Evolutionary conservation across 2,888 invertebrate species (phyloP), one percentile per base, ranked within the genome.

Genomic region (Leucoma salicis): DNA sequence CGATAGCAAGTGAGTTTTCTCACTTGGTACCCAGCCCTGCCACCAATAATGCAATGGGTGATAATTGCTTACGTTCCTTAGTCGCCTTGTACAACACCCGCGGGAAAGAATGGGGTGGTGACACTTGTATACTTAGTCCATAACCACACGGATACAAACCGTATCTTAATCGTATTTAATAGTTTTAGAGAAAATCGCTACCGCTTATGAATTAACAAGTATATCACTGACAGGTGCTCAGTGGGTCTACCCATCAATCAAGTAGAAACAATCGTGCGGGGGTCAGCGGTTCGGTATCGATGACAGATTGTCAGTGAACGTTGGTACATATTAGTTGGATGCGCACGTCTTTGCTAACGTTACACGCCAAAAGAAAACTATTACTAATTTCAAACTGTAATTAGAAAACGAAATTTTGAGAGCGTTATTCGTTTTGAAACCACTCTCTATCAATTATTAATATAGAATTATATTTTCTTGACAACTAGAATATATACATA

Each of bases 291-390:
- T 64, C 57, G 57, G 63, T 60, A 66, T 61, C 65, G 74, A 73
- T 74, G 76, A 77, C 76, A 76, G 76, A 72, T 74, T 64, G 76
- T 73, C 75, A 66, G 73, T 70, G 56, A 63, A 52, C 54, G 49
- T 57, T 53, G 44, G 59, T 58, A 63, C n/a, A 31, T 18, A 14
- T 8, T 36, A 29, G 34, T 31, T 29, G 25, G 21, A 31, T 24
- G 21, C 16, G 7, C 35, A 28, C 21, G 25, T 29, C 39, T 35
- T 43, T 33, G 16, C 13, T 2, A 5, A 7, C 7, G 25, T 11
- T 35, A 14, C 14, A 14, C 14, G 27, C 3, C n/a, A 27, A 12
- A 13, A 29, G 13, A 29, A 29, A 18, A 33, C 11, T 21, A 18
- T 11, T 13, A 12, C 2, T 12, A 2, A 11, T 6, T 21, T 16